Evolutionary conservation across 2,113 vertebrate genomes (phyloP).

Genomic region (Irena cyanogastra): DNA sequence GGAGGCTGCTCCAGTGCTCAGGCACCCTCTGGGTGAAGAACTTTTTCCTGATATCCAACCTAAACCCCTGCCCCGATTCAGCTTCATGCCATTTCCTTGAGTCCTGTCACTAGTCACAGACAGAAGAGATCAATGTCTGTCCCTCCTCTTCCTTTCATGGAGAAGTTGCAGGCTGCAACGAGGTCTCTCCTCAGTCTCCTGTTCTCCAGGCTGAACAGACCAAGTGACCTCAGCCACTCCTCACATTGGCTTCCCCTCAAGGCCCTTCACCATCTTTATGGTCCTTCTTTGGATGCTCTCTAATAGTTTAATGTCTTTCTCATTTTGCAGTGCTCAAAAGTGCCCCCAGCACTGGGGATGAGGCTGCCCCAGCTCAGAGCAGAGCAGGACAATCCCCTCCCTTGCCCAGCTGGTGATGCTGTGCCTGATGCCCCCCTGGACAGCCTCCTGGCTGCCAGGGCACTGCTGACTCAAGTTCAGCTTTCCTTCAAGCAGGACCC

Average conservation of each 20-base stretch:
- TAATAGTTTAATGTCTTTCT: not conserved
- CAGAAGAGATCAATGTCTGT: not conserved
- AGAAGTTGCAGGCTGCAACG: not conserved
- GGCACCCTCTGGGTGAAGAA: not conserved
- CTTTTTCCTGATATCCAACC: not conserved
- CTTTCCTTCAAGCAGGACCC: not conserved
- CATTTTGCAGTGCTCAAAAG: not conserved
- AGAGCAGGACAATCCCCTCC: not conserved
- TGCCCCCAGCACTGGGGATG: accelerated
- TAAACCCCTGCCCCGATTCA: not conserved
- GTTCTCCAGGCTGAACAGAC: not conserved
- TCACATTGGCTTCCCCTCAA: not conserved
- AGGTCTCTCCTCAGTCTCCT: not conserved
- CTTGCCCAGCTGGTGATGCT: accelerated
- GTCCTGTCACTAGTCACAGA: not conserved
- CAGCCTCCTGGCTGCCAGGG: not conserved
- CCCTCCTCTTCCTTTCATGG: not conserved
- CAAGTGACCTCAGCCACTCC: not conserved
- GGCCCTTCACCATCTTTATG: not conserved
- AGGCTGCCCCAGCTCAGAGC: not conserved
- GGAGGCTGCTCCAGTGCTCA: not conserved
- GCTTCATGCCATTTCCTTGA: not conserved
- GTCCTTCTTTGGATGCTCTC: not conserved
- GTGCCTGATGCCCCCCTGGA: not conserved
- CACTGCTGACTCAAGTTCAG: not conserved